Evolutionary conservation across 2,888 invertebrate genomes (phyloP).

Genomic region (Conomelus anceps): DNA sequence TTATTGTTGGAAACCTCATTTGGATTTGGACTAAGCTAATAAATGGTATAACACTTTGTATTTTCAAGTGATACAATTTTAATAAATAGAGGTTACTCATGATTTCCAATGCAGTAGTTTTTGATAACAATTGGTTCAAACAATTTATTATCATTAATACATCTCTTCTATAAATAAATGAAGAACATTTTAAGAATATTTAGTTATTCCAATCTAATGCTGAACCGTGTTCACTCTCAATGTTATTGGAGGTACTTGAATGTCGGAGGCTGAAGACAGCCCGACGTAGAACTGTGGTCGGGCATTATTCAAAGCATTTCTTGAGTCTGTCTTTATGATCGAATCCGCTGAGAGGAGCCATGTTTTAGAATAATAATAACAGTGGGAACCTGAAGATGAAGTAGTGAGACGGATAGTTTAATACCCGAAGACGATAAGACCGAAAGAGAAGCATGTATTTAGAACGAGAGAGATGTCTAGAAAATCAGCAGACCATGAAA

Average conservation of each 20-base stretch:
- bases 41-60: too few relatives aligned
- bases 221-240: not conserved
- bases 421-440: not conserved
- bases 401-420: not conserved
- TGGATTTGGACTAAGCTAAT: too few relatives aligned
- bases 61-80: too few relatives aligned
- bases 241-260: not conserved
- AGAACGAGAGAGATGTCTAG: not conserved
- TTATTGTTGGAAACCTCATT: too few relatives aligned
- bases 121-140: too few relatives aligned
- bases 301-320: not conserved
- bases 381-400: not conserved
- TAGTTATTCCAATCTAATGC: not conserved
- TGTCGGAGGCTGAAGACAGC: not conserved
- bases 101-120: too few relatives aligned
- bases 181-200: not conserved
- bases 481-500: not conserved
- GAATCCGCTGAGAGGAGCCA: not conserved
- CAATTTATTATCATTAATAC: too few relatives aligned
- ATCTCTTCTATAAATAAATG: too few relatives aligned
- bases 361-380: not conserved
- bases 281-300: not conserved
- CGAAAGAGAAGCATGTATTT: not conserved
- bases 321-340: not conserved
- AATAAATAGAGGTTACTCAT: too few relatives aligned